Evolutionary conservation across 2,113 vertebrate species (phyloP), one percentile per base, ranked within the genome.

Genomic region (Gopherus evgoodei): DNA sequence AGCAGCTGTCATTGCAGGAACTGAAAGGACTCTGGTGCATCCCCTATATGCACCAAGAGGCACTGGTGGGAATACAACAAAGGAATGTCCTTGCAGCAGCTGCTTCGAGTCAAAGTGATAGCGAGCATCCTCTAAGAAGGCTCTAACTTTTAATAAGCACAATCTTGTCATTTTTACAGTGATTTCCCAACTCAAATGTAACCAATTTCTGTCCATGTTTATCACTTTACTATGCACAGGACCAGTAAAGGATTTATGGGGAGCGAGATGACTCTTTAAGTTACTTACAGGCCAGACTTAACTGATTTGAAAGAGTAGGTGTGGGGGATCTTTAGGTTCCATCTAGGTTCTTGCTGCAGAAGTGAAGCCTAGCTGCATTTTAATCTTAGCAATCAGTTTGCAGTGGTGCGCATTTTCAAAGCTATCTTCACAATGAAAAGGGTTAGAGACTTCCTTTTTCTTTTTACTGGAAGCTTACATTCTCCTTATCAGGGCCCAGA

Each of bases 1-100:
- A 89, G 85, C 91, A 94, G 93, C 90, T 86, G 90, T 81, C 42
- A 4, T 83, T 91, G 85, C 44, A 88, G 96, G 96, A 89, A 89
- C 94, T 95, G 97, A 90, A 78, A 49, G 16, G 72, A 94, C 95
- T 96, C 96, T 90, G 93, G 94, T 96, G 94, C 0, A 93, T 52
- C 29, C 57, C 87, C 27, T 22, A 57, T 89, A 91, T 94, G 10
- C 69, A 76, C 62, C 79, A 84, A 94, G 87, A 57, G 83, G 44
- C 4, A 12, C 56, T 86, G 25, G 31, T 95, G 87, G 79, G 90
- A 96, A 47, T 29, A 42, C 5, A 95, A 84, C 52, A 80, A 27
- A 0, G 72, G 96, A 92, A 96, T 96, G 93, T 27, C 31, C 31
- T 35, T 35, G 12, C 29, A 35, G 31, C 31, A 35, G 14, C 62